Evolutionary conservation across 1,140 invertebrate species (phyloP).

Genomic region (Stenopsyche tienmushanensis): DNA sequence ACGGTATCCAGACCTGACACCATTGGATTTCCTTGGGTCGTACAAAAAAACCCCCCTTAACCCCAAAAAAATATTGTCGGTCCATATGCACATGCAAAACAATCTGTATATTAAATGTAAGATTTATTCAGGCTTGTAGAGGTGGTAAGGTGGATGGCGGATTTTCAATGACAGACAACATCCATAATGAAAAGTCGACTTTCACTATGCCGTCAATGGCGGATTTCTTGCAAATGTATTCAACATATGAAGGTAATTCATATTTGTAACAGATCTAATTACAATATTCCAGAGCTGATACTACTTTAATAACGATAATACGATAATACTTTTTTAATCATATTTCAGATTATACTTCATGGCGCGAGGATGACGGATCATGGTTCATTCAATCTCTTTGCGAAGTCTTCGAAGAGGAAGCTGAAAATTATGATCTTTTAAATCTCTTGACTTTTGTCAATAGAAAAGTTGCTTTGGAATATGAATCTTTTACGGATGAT

Average conservation of each 20-base stretch:
- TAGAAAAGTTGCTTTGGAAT: constrained; percentile 2
- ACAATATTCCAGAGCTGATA: too few relatives aligned
- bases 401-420: neutral
- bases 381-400: constrained; percentile 21
- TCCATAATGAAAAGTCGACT: neutral
- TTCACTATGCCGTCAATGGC: constrained; percentile 19
- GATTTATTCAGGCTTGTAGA: constrained; percentile 14
- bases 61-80: too few relatives aligned
- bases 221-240: constrained; percentile 25
- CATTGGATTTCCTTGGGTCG: too few relatives aligned
- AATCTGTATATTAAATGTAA: too few relatives aligned
- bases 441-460: constrained; percentile 2
- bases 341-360: constrained; percentile 16
- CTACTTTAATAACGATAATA: too few relatives aligned
- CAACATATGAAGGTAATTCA: constrained; percentile 21
- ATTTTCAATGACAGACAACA: neutral
- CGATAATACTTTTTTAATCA: too few relatives aligned
- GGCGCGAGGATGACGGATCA: neutral
- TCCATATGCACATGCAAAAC: too few relatives aligned
- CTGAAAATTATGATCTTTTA: neutral
- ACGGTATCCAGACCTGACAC: too few relatives aligned
- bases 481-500: neutral
- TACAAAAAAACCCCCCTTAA: too few relatives aligned
- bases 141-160: constrained; percentile 10
- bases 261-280: too few relatives aligned